phyloP scores from a whole-genome alignment of 2,888 invertebrate genomes.

The Pseudococcus jackbeardsleyi region DNA sequence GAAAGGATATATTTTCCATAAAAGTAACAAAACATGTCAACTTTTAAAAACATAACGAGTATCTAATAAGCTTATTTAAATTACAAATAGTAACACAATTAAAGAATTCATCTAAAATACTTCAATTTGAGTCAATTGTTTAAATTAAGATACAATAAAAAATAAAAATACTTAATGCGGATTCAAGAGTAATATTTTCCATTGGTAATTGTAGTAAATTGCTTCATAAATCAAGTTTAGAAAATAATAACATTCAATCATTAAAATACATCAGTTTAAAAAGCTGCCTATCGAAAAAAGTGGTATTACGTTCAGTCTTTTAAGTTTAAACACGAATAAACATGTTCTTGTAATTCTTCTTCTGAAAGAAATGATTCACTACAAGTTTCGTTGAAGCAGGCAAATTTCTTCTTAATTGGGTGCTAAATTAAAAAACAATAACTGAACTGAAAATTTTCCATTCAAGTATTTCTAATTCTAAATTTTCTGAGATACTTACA shows the following conservation, averaged over 20 bases:
- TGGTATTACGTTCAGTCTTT: slow-evolving; percentile 64
- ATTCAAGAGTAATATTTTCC: slow-evolving; percentile 44
- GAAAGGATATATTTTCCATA: slow-evolving; percentile 50
- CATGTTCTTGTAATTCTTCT: slow-evolving; percentile 61
- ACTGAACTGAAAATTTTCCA: background rate
- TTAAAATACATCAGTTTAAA: slow-evolving; percentile 37
- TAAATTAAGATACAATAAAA: slow-evolving; percentile 25
- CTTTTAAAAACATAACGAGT: slow-evolving; percentile 51
- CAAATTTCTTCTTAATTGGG: slow-evolving; percentile 31
- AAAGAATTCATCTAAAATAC: slow-evolving; percentile 52
- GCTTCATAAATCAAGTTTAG: slow-evolving; percentile 6
- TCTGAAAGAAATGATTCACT: slow-evolving; percentile 51
- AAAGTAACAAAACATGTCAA: slow-evolving; percentile 55
- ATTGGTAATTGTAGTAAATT: slow-evolving; percentile 38
- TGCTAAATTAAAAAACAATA: background rate
- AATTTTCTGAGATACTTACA: background rate
- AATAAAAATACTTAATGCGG: background rate
- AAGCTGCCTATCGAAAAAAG: slow-evolving; percentile 49
- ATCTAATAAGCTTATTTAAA: slow-evolving; percentile 45
- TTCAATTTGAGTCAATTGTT: slow-evolving; percentile 40
- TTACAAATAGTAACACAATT: slow-evolving; percentile 46
- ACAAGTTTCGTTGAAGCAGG: slow-evolving; percentile 58
- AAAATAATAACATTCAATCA: slow-evolving; percentile 34
- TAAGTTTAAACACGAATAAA: slow-evolving; percentile 61
- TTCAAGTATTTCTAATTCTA: background rate